Evolutionary conservation across 1,140 invertebrate genomes (phyloP).

Genomic region (Danaus plexippus): DNA sequence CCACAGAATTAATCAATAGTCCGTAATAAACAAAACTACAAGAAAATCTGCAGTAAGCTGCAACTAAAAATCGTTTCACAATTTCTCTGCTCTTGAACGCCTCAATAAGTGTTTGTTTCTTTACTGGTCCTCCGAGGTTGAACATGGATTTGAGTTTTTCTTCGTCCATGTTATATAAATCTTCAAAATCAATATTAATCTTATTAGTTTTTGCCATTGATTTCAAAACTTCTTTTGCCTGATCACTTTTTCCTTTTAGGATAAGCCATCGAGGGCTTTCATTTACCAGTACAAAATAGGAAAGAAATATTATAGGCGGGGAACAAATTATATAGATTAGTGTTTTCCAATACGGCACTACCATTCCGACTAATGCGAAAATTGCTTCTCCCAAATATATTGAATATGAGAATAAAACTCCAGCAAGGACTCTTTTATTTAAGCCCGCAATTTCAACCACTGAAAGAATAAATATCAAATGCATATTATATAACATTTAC

Average conservation of each 20-base stretch:
- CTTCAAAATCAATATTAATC: slow-evolving; percentile 31
- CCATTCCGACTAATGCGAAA: slow-evolving; percentile 77
- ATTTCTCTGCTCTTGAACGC: slow-evolving; percentile 40
- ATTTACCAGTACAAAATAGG: slow-evolving; percentile 73
- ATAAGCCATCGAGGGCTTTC: slow-evolving; percentile 83
- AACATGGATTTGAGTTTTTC: slow-evolving; percentile 31
- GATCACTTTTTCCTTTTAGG: slow-evolving; percentile 76
- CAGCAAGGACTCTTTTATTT: slow-evolving; percentile 77
- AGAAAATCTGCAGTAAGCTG: slow-evolving; percentile 75
- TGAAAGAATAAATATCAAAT: slow-evolving; percentile 44
- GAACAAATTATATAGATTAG: slow-evolving; percentile 77
- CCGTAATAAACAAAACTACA: slow-evolving; percentile 84
- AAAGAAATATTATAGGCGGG: slow-evolving; percentile 75
- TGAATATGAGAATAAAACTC: slow-evolving; percentile 76
- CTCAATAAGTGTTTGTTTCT: slow-evolving; percentile 27
- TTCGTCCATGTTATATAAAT: slow-evolving; percentile 28
- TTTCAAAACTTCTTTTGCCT: slow-evolving; percentile 73
- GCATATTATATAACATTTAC: background rate
- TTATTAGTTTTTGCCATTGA: slow-evolving; percentile 76
- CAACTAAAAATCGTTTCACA: slow-evolving; percentile 31
- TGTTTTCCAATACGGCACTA: slow-evolving; percentile 78
- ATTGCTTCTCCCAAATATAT: slow-evolving; percentile 80
- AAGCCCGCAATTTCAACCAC: slow-evolving; percentile 82
- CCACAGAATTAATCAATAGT: slow-evolving; percentile 81
- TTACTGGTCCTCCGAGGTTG: slow-evolving; percentile 28